A percentile compares a stretch with the other conserved stretches of the same genome.
Conservation (phyloP, 2,888 invertebrate genomes). For the Incurvaria masculella region DNA sequence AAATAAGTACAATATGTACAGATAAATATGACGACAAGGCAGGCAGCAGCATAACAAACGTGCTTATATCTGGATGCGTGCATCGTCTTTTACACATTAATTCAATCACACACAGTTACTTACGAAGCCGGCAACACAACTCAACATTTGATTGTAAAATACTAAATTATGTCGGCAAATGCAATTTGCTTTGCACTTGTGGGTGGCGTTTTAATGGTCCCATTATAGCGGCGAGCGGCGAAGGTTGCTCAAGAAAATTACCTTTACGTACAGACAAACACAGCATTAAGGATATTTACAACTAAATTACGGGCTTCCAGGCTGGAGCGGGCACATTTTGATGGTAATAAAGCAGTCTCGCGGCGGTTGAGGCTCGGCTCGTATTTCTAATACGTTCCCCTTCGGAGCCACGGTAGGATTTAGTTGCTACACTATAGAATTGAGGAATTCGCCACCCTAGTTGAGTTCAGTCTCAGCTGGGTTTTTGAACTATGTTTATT, state of each 20-base stretch:
- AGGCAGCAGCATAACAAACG: no score
- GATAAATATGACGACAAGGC: no score
- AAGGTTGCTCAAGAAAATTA: constrained; percentile 46
- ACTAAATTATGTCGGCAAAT: constrained; percentile 43
- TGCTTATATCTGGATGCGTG: no score
- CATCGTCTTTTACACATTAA: not conserved
- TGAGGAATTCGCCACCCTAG: no score
- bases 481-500: no score
- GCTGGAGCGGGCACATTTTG: constrained; percentile 8
- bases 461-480: no score
- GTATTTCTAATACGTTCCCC: no score
- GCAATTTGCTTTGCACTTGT: constrained; percentile 49
- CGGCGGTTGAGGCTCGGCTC: not conserved
- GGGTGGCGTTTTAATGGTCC: constrained; percentile 51
- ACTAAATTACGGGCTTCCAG: constrained; percentile 25
- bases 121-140: constrained; percentile 24
- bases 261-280: constrained; percentile 31
- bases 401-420: no score
- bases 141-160: constrained; percentile 52
- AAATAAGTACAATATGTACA: no score
- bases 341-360: constrained; percentile 8
- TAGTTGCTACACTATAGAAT: no score
- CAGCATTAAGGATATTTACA: constrained; percentile 28
- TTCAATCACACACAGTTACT: not conserved
- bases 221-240: constrained; percentile 39